Evolutionary conservation across 2,113 vertebrate species (phyloP), one percentile per base, ranked within the genome.

Genomic region (Archocentrus centrarchus): DNA sequence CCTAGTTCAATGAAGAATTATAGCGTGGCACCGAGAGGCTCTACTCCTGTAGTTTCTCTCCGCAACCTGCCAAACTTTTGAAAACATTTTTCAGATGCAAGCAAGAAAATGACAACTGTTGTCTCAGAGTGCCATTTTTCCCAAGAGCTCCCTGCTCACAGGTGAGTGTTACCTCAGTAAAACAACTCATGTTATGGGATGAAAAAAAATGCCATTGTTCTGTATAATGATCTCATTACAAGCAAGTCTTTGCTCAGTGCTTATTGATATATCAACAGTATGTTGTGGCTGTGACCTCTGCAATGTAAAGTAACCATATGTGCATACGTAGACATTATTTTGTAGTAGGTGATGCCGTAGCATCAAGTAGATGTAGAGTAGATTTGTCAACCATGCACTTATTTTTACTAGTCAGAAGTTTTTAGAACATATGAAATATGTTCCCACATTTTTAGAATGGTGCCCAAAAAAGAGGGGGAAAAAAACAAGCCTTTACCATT

Each of bases 341-440:
- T 53, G 32, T 66, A 22, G 81, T 93, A 90, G 90, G 66, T 10
- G 68, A 70, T 85, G 90, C 84, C 9, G 11, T 88, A 60, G 81
- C 88, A 70, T 93, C 89, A n/a, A 10, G 77, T 92, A 91, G 86
- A 83, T 7, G 44, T 93, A 90, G 89, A 88, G 77, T 93, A 93
- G 90, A 91, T 35, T 15, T 87, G 85, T 93, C 89, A 91, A 94
- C 84, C 88, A 89, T 92, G 94, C 94, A 95, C 93, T 94, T 94
- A 93, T 86, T 90, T 73, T 89, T 75, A 88, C 68, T 86, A 81
- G 87, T 83, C 64, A 58, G 10, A 84, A 1, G 14, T 83, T 87
- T 84, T 84, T 79, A 73, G 87, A 90, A 90, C 91, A 89, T 94
- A 91, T 92, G 57, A 93, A 88, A 94, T 94, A 90, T 91, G 92